These are phyloP conservation scores for Sitta carolinensis DNA, from an alignment of 2,797 vertebrate genomes.

Conservation along the genomic window DNA sequence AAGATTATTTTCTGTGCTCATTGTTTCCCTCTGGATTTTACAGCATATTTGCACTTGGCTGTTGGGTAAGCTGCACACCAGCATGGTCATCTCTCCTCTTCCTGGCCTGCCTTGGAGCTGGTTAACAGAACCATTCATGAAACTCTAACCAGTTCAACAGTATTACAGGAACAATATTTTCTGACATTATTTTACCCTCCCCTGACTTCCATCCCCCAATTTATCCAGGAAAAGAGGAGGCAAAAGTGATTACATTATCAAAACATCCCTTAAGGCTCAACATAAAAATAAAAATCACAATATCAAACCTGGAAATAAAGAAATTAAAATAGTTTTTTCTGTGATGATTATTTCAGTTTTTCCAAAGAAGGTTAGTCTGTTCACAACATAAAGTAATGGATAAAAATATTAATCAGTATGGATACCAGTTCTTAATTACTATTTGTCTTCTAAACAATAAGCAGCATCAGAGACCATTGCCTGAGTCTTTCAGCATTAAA, in stretches of 20 bases:
- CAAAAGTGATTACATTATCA: not conserved
- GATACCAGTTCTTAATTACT: not conserved
- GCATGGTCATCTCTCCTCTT: not conserved
- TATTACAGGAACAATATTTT: not conserved
- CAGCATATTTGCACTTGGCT: not conserved
- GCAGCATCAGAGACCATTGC: not conserved
- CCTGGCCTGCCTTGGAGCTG: not conserved
- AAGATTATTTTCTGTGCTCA: not conserved
- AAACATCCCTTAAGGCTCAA: conserved; percentile 4
- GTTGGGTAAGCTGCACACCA: not conserved
- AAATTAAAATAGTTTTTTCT: not conserved
- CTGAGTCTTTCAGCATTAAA: not conserved
- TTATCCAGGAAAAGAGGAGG: not conserved
- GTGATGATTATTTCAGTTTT: not conserved
- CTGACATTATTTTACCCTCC: not conserved
- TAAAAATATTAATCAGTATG: not conserved
- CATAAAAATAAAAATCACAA: not conserved
- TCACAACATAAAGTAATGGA: not conserved
- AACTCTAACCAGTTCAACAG: not conserved
- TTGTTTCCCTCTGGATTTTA: not conserved
- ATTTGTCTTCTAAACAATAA: not conserved
- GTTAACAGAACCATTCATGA: not conserved
- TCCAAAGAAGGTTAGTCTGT: not conserved
- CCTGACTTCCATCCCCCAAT: not conserved
- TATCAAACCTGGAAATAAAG: conserved; percentile 11